Conservation (phyloP, 2,113 vertebrate species). For the Melanerpes formicivorus region DNA sequence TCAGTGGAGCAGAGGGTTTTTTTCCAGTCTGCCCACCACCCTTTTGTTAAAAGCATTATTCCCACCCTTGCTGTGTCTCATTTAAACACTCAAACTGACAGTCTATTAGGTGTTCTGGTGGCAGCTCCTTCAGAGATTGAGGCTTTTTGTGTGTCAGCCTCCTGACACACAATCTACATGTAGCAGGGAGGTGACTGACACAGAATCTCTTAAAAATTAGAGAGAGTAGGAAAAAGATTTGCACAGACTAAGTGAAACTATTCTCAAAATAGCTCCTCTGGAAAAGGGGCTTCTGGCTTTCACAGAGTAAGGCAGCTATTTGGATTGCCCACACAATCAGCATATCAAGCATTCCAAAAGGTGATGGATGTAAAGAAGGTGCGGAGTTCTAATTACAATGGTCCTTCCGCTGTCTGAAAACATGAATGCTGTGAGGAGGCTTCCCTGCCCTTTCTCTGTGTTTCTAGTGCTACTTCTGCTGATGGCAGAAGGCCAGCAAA, state of each 20-base stretch:
- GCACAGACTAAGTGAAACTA: background rate
- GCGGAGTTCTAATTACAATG: background rate
- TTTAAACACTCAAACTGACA: constrained; percentile 62
- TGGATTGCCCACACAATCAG: background rate
- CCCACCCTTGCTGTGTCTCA: constrained; percentile 8
- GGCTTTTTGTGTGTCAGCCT: constrained; percentile 51
- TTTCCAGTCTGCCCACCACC: background rate
- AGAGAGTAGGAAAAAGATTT: background rate
- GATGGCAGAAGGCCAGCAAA: background rate
- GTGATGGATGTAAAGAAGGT: background rate
- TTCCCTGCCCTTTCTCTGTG: background rate
- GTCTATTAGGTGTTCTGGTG: constrained; percentile 58
- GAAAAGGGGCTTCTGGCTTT: background rate
- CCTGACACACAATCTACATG: constrained; percentile 57
- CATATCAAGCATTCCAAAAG: background rate
- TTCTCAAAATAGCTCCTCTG: background rate
- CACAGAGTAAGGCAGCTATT: background rate
- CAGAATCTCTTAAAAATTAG: constrained; percentile 24
- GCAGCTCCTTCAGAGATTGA: constrained; percentile 54
- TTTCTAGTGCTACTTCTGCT: background rate
- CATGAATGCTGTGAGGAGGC: background rate
- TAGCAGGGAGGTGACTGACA: constrained; percentile 34
- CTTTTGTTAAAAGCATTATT: constrained; percentile 34
- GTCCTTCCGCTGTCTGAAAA: background rate
- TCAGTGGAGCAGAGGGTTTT: background rate